Base-by-base conservation (phyloP, 2,888 invertebrate genomes). In the Lycocerus yunnanus region DNA sequence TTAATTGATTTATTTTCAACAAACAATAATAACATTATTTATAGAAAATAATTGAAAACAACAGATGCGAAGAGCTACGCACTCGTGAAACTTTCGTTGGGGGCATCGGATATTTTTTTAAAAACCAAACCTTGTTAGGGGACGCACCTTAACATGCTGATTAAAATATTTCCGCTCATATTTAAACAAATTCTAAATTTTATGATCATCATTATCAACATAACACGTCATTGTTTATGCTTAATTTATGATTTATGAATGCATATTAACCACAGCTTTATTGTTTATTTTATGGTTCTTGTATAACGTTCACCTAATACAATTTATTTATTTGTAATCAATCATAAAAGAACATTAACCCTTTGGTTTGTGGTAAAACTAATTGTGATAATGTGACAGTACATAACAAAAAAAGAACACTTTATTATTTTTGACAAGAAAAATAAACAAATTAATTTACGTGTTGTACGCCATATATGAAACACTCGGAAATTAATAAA, bases 361-460 rank as follows among this genome's bases (percentile, higher is more conserved):
- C 67, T 21, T 61, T 43, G 15, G 58, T 63, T 69, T 68, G 24
- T 68, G 67, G 67, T 24, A 66, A 67, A 70, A 74, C 70, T 67
- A 71, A 74, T 74, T 71, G 58, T 60, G 61, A 63, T 63, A 63
- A 63, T 63, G 61, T 63, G 61, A 63, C 61, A 63, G 61, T 20
- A 43, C 61, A 59, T 66, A 58, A 68, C 72, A 72, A 72, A 72
- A 72, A 66, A 67, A n/a, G 8, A 68, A 61, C 66, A 24, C 72
- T 75, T 68, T 66, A 75, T 75, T 71, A 75, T 75, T 75, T 72
- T 66, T 75, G 75, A 71, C 75, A 75, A 72, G 66, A 59, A 68
- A 75, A 75, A 75, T 69, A 75, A 75, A 75, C 72, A 74, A 67
- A 74, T 71, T 72, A 66, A 69, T 68, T 66, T 16, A 69, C 43